A percentile compares a stretch with the other conserved stretches of the same genome.
These are phyloP conservation scores for Danionella dracula DNA, from an alignment of 2,797 vertebrate species.

Conservation along the genomic window DNA sequence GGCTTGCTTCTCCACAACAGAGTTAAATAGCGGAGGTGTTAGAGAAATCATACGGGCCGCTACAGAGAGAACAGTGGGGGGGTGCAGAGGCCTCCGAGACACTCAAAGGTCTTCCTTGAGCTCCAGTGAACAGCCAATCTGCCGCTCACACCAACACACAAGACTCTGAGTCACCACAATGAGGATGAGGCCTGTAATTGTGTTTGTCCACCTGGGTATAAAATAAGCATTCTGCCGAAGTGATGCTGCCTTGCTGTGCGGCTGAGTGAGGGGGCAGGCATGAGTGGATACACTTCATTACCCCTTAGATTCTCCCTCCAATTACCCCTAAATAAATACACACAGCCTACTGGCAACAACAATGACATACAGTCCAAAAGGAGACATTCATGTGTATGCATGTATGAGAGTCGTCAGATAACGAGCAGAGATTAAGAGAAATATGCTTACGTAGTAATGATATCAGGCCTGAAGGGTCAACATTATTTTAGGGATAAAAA, in stretches of 20 bases:
- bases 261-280: constrained; percentile 77
- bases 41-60: constrained; percentile 99
- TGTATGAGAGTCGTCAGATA: constrained; percentile 72
- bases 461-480: neutral
- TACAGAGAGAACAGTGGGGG: constrained; percentile 65
- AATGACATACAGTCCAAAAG: constrained; percentile 75
- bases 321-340: constrained; percentile 82
- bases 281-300: constrained; percentile 86
- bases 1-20: constrained; percentile 89
- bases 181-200: constrained; percentile 91
- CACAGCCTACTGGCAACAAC: constrained; percentile 76
- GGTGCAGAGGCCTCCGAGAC: constrained; percentile 59
- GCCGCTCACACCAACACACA: constrained; percentile 39
- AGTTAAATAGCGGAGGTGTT: constrained; percentile 99
- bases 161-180: constrained; percentile 89
- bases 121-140: constrained; percentile 70
- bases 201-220: constrained; percentile 99
- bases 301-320: constrained; percentile 79
- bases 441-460: neutral
- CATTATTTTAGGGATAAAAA: constrained; percentile 14
- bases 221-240: constrained; percentile 96
- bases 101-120: constrained; percentile 95
- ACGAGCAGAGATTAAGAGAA: constrained; percentile 63
- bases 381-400: constrained; percentile 72
- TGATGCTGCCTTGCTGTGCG: constrained; percentile 65